Evolutionary conservation across 1,140 invertebrate species (phyloP).

Genomic region (Procambarus virginalis): DNA sequence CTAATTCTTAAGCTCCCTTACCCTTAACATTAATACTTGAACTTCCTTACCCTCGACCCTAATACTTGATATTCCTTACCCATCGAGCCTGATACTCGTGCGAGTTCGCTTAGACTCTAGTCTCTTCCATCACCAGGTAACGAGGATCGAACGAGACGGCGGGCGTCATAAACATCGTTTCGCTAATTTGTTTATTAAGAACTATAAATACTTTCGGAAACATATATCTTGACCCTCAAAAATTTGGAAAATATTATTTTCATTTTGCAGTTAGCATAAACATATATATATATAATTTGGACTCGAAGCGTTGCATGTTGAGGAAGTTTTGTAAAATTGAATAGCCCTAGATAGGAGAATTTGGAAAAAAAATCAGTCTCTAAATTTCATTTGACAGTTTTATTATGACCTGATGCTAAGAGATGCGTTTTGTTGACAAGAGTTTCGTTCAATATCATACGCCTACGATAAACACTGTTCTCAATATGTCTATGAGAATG

Average conservation of each 20-base stretch:
- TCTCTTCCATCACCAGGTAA: conserved; percentile 21
- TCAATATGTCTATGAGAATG: too few relatives aligned
- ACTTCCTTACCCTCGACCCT: background rate
- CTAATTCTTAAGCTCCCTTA: too few relatives aligned
- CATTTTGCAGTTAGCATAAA: background rate
- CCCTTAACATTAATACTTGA: too few relatives aligned
- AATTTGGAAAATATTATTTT: background rate
- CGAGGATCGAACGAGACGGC: conserved; percentile 10
- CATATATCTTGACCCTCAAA: background rate
- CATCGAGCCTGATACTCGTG: background rate
- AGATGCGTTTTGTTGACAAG: too few relatives aligned
- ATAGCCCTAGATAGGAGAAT: too few relatives aligned
- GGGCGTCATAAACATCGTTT: background rate
- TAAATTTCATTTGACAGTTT: too few relatives aligned
- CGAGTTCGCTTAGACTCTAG: background rate
- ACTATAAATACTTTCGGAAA: conserved; percentile 10
- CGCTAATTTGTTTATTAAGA: conserved; percentile 9
- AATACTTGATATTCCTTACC: background rate
- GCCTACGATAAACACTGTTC: background rate
- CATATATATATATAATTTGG: background rate
- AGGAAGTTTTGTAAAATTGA: background rate
- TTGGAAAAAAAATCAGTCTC: too few relatives aligned
- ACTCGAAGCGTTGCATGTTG: background rate
- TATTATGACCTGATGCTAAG: too few relatives aligned
- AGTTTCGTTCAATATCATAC: too few relatives aligned